Conservation (phyloP, 2,797 vertebrate species). For the Periophthalmus magnuspinnatus region DNA sequence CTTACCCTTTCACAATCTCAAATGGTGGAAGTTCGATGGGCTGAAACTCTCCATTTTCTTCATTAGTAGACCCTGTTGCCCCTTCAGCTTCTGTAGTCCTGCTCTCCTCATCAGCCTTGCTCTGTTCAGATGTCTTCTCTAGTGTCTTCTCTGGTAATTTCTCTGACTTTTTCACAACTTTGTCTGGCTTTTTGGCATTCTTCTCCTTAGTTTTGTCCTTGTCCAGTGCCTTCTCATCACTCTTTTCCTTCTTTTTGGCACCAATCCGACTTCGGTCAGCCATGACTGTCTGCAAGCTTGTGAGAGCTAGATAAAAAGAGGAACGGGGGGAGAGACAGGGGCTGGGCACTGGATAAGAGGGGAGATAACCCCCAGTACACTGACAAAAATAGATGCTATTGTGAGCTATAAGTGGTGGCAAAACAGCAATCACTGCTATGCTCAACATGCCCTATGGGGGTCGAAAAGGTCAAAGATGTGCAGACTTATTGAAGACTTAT, state of each 20-base stretch:
- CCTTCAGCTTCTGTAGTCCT: slow-evolving; percentile 47
- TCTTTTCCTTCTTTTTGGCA: slow-evolving; percentile 73
- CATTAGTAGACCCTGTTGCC: slow-evolving; percentile 42
- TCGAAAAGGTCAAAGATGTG: slow-evolving; percentile 60
- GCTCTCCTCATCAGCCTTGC: slow-evolving; percentile 45
- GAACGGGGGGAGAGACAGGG: slow-evolving; percentile 25
- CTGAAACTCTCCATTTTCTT: slow-evolving; percentile 79
- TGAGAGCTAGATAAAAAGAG: slow-evolving; percentile 40
- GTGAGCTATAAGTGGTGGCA: slow-evolving; percentile 55
- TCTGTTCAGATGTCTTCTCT: slow-evolving; percentile 38
- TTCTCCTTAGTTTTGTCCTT: slow-evolving; percentile 54
- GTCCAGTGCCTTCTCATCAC: slow-evolving; percentile 61
- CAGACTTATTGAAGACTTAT: background rate
- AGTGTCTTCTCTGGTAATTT: slow-evolving; percentile 36
- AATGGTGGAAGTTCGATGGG: slow-evolving; percentile 92
- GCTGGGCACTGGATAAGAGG: slow-evolving; percentile 40
- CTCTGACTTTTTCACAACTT: slow-evolving; percentile 55
- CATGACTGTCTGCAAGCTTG: slow-evolving; percentile 66
- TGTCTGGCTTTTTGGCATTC: slow-evolving; percentile 49
- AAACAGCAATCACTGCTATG: slow-evolving; percentile 51
- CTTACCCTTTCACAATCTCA: slow-evolving; percentile 90
- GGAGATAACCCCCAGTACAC: slow-evolving; percentile 59
- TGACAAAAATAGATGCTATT: slow-evolving; percentile 75
- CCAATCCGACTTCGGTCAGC: slow-evolving; percentile 70
- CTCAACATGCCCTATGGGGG: slow-evolving; percentile 51